These are phyloP conservation scores for Dryas iulia DNA, from an alignment of 1,140 invertebrate genomes.

Conservation along the genomic window DNA sequence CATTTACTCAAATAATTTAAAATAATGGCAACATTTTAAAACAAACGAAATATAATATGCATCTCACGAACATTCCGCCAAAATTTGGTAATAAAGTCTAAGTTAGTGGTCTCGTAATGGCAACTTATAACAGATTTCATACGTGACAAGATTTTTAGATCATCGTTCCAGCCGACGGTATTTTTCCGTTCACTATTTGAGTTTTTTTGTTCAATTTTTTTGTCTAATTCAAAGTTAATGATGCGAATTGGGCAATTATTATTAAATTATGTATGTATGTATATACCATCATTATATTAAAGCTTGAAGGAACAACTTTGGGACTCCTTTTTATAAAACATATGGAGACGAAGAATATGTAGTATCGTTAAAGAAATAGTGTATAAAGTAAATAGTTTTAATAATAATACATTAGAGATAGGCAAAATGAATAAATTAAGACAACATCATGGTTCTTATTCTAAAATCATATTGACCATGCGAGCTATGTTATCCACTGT, in stretches of 20 bases:
- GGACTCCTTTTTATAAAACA: too few relatives aligned
- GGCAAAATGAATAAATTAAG: too few relatives aligned
- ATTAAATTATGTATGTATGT: not conserved
- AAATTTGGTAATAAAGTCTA: slow-evolving; percentile 1
- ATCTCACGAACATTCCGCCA: not conserved
- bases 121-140: slow-evolving; percentile 9
- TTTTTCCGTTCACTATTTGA: slow-evolving; percentile 6
- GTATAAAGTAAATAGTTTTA: too few relatives aligned
- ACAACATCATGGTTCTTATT: too few relatives aligned
- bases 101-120: not conserved
- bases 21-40: not conserved
- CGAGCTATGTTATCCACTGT: too few relatives aligned
- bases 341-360: too few relatives aligned
- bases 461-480: too few relatives aligned
- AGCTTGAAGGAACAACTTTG: too few relatives aligned
- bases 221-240: not conserved
- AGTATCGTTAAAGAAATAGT: too few relatives aligned
- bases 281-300: too few relatives aligned
- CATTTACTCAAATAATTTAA: not conserved
- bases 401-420: too few relatives aligned
- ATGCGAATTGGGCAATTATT: not conserved
- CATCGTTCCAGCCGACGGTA: not conserved
- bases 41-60: not conserved
- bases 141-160: slow-evolving; percentile 11
- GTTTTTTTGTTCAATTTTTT: not conserved